These are phyloP conservation scores for Hirtodrosophila alboralis DNA, from an alignment of 2,888 invertebrate species.

Conservation along the genomic window DNA sequence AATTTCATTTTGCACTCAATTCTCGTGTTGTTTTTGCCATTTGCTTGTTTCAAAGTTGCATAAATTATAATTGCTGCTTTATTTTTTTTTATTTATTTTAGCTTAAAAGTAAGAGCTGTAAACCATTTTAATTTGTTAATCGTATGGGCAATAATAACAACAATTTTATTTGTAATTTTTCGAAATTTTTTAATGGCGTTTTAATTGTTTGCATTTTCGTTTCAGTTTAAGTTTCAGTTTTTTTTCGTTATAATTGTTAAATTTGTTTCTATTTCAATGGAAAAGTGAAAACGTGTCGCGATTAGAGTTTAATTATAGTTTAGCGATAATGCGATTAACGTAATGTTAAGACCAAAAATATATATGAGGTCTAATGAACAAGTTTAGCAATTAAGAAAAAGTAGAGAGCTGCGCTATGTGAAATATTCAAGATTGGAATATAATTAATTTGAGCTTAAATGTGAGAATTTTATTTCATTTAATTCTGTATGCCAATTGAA, in stretches of 20 bases:
- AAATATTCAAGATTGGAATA: background rate
- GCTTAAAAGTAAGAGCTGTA: no score
- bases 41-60: slow-evolving; percentile 54
- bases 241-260: slow-evolving; percentile 24
- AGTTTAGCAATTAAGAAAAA: background rate
- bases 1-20: slow-evolving; percentile 53
- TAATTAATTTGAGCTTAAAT: slow-evolving; percentile 1
- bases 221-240: slow-evolving; percentile 32
- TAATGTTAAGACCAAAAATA: slow-evolving; percentile 9
- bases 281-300: slow-evolving; percentile 72
- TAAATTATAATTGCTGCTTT: slow-evolving; percentile 58
- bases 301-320: slow-evolving; percentile 52
- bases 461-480: slow-evolving; percentile 2
- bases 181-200: slow-evolving; percentile 65
- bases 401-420: slow-evolving; percentile 1
- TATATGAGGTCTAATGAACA: background rate
- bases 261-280: slow-evolving; percentile 21
- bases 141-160: slow-evolving; percentile 22
- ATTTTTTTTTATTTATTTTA: slow-evolving; percentile 41
- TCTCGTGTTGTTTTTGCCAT: slow-evolving; percentile 5
- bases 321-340: slow-evolving; percentile 62
- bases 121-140: slow-evolving; percentile 42
- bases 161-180: slow-evolving; percentile 27
- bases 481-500: no score
- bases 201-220: slow-evolving; percentile 62